phyloP scores from a whole-genome alignment of 37 sponge, comb jelly and placozoan genomes.

The Amphimedon queenslandica region DNA sequence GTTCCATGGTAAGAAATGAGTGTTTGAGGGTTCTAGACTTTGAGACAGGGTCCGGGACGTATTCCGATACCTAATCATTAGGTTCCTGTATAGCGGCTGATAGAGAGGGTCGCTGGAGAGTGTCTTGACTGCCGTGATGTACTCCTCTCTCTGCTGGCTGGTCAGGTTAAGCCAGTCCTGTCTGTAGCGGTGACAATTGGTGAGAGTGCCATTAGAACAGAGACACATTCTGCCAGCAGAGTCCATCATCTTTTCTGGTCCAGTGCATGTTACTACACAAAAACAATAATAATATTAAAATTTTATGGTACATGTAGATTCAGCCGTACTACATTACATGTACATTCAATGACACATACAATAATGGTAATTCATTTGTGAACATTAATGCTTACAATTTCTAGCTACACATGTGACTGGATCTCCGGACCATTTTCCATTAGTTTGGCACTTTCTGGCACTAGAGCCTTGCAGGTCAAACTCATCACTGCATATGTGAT shows the following conservation, averaged over 20 bases:
- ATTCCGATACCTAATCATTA: conserved; percentile 26
- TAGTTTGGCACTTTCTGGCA: conserved; percentile 21
- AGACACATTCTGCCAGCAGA: conserved; percentile 40
- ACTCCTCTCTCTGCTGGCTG: conserved; percentile 18
- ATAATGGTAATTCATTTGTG: too few relatives aligned
- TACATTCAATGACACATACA: neutral
- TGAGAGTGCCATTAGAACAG: conserved; percentile 24
- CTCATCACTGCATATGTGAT: conserved; percentile 62
- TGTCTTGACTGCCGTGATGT: conserved; percentile 49
- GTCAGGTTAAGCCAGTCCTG: conserved; percentile 47
- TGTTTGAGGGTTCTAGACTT: neutral
- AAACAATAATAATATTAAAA: neutral
- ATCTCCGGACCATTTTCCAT: conserved; percentile 44
- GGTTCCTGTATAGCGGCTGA: conserved; percentile 36
- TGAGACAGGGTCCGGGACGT: conserved; percentile 27
- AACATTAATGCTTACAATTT: too few relatives aligned
- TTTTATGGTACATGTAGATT: neutral
- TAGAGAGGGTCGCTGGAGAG: conserved; percentile 36
- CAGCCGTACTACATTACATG: neutral
- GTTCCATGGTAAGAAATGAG: conserved; percentile 59
- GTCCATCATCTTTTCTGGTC: conserved; percentile 13
- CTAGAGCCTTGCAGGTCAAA: conserved; percentile 43
- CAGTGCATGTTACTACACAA: conserved; percentile 8
- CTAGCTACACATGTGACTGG: neutral
- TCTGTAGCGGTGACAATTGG: conserved; percentile 45